Percentiles rank a stretch among this genome's conserved stretches.
These are phyloP conservation scores for Acanthurus lineatus DNA, from an alignment of 2,797 vertebrate species.

Conservation along the genomic window DNA sequence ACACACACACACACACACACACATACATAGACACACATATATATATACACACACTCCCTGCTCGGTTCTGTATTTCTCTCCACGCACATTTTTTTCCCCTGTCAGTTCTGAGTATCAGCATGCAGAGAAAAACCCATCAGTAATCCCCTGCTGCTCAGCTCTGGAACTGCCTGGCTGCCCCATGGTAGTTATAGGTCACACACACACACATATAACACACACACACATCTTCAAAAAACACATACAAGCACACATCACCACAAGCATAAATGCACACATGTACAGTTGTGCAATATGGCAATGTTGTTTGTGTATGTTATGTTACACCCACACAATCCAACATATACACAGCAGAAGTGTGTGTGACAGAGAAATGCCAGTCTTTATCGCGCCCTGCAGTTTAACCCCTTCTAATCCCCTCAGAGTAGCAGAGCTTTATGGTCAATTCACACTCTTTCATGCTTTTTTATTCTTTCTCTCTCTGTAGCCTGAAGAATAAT, in stretches of 20 bases:
- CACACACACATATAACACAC: constrained; percentile 19
- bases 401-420: constrained; percentile 82
- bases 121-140: constrained; percentile 72
- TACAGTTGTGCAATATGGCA: constrained; percentile 10
- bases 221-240: constrained; percentile 9
- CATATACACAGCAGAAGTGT: constrained; percentile 12
- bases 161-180: constrained; percentile 61
- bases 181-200: constrained; percentile 67
- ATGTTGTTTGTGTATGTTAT: constrained; percentile 36
- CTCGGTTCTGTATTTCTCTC: constrained; percentile 42
- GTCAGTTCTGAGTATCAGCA: constrained; percentile 59
- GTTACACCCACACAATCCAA: constrained; percentile 3
- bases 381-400: constrained; percentile 67
- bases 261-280: neutral
- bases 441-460: constrained; percentile 75
- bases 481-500: constrained; percentile 64
- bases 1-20: neutral
- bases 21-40: constrained; percentile 12
- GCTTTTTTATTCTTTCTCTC: constrained; percentile 50
- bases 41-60: constrained; percentile 4
- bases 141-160: constrained; percentile 72
- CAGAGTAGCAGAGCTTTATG: constrained; percentile 70
- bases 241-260: neutral
- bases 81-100: constrained; percentile 19
- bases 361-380: constrained; percentile 57